phyloP scores from a whole-genome alignment of 2,797 vertebrate species.

The Astyanax mexicanus region DNA sequence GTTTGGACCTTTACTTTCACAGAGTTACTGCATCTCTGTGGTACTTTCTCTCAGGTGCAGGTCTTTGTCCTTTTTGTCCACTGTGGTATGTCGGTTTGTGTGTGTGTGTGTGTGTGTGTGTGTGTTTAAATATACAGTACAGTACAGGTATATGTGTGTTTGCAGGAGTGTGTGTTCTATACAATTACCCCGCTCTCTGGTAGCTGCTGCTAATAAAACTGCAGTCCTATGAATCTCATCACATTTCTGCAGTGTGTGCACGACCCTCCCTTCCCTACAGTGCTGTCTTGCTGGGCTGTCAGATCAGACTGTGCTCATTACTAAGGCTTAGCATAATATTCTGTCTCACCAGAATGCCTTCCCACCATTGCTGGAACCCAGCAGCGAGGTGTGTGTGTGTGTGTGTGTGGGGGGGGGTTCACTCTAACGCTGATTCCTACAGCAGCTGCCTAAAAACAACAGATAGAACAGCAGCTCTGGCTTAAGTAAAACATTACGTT shows the following conservation, averaged over 20 bases:
- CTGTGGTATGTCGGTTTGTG: too few species aligned
- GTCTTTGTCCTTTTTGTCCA: too few species aligned
- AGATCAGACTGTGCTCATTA: constrained; percentile 34
- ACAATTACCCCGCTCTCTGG: constrained; percentile 5
- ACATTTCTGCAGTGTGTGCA: constrained; percentile 4
- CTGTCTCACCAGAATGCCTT: background rate
- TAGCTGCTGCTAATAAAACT: constrained; percentile 32
- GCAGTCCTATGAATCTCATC: constrained; percentile 6
- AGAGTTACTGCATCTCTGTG: too few species aligned
- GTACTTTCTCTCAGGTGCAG: too few species aligned
- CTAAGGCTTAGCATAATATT: constrained; percentile 10
- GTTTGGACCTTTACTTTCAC: too few species aligned
- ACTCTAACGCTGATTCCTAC: background rate
- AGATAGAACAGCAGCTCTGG: too few species aligned
- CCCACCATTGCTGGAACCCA: background rate
- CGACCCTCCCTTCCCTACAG: constrained; percentile 16
- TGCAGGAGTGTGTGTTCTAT: constrained; percentile 15
- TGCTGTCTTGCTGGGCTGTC: constrained; percentile 19
- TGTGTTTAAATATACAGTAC: too few species aligned
- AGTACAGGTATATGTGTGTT: too few species aligned
- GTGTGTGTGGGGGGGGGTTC: background rate
- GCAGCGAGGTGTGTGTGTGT: background rate
- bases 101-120: too few species aligned
- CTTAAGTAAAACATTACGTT: too few species aligned
- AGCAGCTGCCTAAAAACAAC: background rate